These are phyloP conservation scores for Sibirionetta formosa DNA, from an alignment of 2,797 vertebrate species.

Conservation along the genomic window DNA sequence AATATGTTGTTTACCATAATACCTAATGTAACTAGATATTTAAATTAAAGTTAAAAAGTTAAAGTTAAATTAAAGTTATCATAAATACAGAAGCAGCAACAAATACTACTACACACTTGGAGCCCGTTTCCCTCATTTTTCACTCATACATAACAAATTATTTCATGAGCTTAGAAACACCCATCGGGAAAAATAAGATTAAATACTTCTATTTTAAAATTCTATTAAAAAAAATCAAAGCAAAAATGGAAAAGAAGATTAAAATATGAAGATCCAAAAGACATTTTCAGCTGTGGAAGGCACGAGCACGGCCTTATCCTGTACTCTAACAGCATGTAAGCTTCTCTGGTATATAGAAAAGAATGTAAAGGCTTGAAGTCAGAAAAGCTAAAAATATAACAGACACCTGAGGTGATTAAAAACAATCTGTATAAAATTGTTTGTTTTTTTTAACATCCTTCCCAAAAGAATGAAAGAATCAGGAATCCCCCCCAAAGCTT, in stretches of 20 bases:
- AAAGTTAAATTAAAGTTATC: not conserved
- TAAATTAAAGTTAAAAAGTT: not conserved
- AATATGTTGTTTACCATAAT: not conserved
- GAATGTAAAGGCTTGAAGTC: not conserved
- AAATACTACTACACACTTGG: not conserved
- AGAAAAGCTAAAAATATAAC: not conserved
- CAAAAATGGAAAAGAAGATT: not conserved
- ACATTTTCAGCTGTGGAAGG: not conserved
- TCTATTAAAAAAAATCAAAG: not conserved
- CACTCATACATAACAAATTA: not conserved
- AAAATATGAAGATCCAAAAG: not conserved
- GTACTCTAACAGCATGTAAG: not conserved
- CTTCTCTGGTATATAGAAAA: not conserved
- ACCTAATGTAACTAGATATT: not conserved
- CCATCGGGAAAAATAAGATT: not conserved
- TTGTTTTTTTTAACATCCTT: not conserved
- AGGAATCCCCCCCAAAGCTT: not conserved
- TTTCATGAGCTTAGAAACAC: not conserved
- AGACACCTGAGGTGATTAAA: not conserved
- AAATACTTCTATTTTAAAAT: not conserved
- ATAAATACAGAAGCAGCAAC: not conserved
- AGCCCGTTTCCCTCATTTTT: not conserved
- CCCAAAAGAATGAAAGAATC: not conserved
- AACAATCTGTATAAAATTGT: not conserved
- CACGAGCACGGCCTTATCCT: not conserved